Conservation (phyloP, 1,140 invertebrate genomes). For the roundworm (Caenorhabditis elegans) region DNA sequence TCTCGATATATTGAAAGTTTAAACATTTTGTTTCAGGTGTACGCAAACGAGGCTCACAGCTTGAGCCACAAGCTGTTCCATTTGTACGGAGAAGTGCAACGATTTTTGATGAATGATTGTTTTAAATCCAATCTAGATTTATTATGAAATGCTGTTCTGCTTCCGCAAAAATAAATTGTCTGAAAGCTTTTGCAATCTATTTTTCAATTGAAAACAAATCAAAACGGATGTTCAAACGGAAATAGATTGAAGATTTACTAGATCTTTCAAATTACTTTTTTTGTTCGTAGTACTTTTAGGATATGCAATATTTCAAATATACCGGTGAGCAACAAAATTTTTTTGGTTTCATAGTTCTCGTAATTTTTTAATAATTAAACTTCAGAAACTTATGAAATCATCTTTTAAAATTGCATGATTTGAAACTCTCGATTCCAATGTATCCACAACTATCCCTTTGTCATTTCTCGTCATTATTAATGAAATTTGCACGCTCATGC, state of each 20-base stretch:
- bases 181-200: not conserved
- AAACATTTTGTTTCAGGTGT: conserved; percentile 50
- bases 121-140: not conserved
- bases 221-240: not conserved
- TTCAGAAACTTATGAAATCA: no score
- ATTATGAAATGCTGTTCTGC: not conserved
- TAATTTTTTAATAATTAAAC: no score
- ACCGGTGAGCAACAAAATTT: no score
- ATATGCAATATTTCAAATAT: no score
- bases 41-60: conserved; percentile 50
- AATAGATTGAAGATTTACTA: not conserved
- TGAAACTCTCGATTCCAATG: no score
- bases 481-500: not conserved
- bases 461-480: not conserved
- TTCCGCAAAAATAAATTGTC: not conserved
- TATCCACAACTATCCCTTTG: no score
- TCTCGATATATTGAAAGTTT: not conserved
- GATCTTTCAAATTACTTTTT: no score
- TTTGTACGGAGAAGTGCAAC: conserved; percentile 48
- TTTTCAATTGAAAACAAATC: not conserved
- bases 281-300: no score
- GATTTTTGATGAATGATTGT: not conserved
- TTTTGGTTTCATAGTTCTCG: no score
- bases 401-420: no score
- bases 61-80: conserved; percentile 40